Evolutionary conservation across 1,140 invertebrate genomes (phyloP).

Genomic region (Eriosoma lanigerum): DNA sequence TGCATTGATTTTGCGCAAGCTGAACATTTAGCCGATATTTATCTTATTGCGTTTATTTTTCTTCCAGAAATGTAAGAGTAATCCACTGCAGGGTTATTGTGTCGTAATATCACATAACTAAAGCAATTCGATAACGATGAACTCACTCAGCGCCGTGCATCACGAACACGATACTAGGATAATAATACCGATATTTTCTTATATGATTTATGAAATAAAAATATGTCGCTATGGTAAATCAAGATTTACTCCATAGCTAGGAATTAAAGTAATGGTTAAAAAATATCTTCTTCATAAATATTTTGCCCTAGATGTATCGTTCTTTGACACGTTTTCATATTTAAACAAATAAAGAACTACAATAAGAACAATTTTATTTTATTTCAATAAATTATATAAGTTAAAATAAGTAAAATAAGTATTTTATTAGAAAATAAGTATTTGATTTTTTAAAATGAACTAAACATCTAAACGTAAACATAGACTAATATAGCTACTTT

Average conservation of each 20-base stretch:
- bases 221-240: not conserved
- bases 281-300: not conserved
- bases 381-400: not conserved
- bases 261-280: not conserved
- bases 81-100: not conserved
- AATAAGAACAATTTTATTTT: not conserved
- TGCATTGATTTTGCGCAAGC: not conserved
- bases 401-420: no score
- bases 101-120: constrained; percentile 18
- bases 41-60: not conserved
- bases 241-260: not conserved
- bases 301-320: not conserved
- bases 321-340: not conserved
- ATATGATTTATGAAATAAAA: constrained; percentile 13
- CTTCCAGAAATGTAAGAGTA: not conserved
- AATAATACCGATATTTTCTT: constrained; percentile 10
- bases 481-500: no score
- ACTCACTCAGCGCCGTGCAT: not conserved
- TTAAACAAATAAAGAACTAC: not conserved
- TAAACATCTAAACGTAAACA: no score
- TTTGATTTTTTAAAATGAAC: no score
- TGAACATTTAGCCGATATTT: not conserved
- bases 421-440: no score
- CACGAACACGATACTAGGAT: constrained; percentile 17
- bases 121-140: constrained; percentile 7